A percentile compares a stretch with the other conserved stretches of the same genome.
These are phyloP conservation scores for Percina caprodes DNA, from an alignment of 2,113 vertebrate genomes.

Conservation along the genomic window DNA sequence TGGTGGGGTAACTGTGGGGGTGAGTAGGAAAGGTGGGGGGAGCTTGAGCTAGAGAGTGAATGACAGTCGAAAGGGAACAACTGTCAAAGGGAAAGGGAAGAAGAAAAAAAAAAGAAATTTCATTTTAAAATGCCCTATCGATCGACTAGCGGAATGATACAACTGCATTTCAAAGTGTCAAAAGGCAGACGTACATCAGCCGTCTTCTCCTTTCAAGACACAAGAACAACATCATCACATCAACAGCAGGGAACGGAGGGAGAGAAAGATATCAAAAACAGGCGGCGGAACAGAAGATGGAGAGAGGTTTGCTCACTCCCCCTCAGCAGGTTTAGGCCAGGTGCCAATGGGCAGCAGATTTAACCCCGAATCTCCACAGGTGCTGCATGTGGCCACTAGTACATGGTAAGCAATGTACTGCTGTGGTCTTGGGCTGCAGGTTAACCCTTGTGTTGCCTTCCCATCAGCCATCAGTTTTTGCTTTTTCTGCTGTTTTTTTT, in stretches of 20 bases:
- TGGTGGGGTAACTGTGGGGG: conserved; percentile 2
- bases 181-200: conserved; percentile 30
- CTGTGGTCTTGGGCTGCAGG: too few species aligned
- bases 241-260: not conserved
- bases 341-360: not conserved
- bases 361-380: conserved; percentile 4
- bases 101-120: conserved; percentile 40
- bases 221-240: conserved; percentile 38
- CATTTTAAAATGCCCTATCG: conserved; percentile 60
- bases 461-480: too few species aligned
- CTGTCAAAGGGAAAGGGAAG: conserved; percentile 3
- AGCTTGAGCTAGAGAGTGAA: conserved; percentile 27
- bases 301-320: not conserved
- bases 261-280: not conserved
- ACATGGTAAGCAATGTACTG: too few species aligned
- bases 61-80: conserved; percentile 11
- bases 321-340: not conserved
- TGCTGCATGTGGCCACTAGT: not conserved
- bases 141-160: conserved; percentile 29
- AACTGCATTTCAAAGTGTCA: conserved; percentile 41
- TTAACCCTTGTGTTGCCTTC: too few species aligned
- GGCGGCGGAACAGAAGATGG: not conserved
- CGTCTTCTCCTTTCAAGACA: not conserved
- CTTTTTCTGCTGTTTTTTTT: too few species aligned
- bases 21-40: not conserved